Conservation (phyloP, 2,888 invertebrate species). For the Apocheima hispidaria region DNA sequence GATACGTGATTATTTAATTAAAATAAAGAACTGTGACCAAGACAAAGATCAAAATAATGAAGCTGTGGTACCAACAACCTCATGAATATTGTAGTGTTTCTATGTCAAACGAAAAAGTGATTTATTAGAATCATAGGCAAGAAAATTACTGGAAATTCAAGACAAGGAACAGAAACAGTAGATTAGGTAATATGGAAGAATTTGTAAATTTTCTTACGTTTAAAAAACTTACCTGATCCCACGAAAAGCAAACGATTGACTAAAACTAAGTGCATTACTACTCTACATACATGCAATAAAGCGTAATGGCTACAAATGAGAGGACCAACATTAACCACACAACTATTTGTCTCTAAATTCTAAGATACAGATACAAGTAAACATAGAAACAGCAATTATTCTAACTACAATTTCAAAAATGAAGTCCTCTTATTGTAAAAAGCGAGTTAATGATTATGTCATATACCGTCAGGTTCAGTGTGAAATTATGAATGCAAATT, state of each 20-base stretch:
- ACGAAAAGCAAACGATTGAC: conserved; percentile 26
- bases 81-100: conserved; percentile 29
- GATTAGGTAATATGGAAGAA: not conserved
- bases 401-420: not conserved
- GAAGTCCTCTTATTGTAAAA: conserved; percentile 28
- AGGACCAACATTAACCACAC: conserved; percentile 23
- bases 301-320: conserved; percentile 39
- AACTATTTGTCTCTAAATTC: not conserved
- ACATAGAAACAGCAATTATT: not conserved
- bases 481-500: conserved; percentile 13
- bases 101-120: conserved; percentile 8
- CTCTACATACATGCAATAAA: conserved; percentile 38
- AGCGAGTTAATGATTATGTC: conserved; percentile 21
- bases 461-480: conserved; percentile 20
- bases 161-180: conserved; percentile 6
- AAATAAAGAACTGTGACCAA: not conserved
- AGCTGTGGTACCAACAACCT: conserved; percentile 22
- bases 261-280: conserved; percentile 35
- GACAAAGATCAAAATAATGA: conserved; percentile 1
- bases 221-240: conserved; percentile 35
- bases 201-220: not conserved
- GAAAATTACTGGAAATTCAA: conserved; percentile 17
- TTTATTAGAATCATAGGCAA: conserved; percentile 15
- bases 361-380: not conserved
- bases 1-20: not conserved